These are phyloP conservation scores for Dipodomys spectabilis DNA, from an alignment of 2,113 vertebrate species.

Conservation along the genomic window DNA sequence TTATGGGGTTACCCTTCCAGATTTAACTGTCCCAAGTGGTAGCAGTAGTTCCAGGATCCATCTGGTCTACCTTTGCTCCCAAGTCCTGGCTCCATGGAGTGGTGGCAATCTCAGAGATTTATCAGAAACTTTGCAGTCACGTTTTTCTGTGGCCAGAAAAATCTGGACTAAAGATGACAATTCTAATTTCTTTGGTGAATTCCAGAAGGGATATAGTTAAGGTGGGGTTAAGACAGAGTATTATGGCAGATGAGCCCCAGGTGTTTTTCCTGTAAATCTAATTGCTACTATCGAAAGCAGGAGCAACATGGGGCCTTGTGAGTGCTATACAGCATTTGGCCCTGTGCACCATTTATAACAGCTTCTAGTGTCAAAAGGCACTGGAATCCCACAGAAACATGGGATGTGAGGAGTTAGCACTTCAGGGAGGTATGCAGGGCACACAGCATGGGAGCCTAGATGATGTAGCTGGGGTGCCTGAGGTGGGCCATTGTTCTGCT, in stretches of 20 bases:
- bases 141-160: constrained; percentile 19
- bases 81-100: not conserved
- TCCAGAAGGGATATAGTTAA: constrained; percentile 13
- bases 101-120: not conserved
- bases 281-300: constrained; percentile 1
- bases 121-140: not conserved
- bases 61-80: not conserved
- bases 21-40: not conserved
- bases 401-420: too few species aligned
- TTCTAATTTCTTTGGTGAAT: constrained; percentile 32
- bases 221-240: not conserved
- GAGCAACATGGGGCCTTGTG: not conserved
- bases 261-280: constrained; percentile 27
- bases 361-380: not conserved
- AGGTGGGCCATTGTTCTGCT: not conserved
- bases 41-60: not conserved
- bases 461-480: not conserved
- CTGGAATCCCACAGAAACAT: not conserved
- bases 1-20: not conserved
- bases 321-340: not conserved
- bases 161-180: not conserved
- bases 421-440: not conserved
- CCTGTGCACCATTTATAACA: not conserved
- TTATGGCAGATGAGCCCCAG: not conserved
- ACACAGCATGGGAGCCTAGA: not conserved